Base-by-base conservation (phyloP, 2,888 invertebrate species). In the Lycocerus yunnanus region DNA sequence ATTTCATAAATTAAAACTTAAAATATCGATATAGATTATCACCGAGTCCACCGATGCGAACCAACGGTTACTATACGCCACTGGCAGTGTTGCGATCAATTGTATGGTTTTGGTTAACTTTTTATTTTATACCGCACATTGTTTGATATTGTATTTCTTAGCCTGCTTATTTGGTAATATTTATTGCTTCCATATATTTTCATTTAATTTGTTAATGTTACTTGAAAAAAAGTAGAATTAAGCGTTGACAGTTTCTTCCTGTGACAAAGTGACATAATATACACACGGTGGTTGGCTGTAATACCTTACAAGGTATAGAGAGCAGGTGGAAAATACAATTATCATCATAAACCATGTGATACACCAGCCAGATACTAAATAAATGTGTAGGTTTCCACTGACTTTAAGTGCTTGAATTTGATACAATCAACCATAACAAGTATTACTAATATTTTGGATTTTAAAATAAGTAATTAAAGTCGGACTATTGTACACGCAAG, bases 261-360 rank as follows among this genome's bases (percentile, higher is more conserved):
- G 73, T 65, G 69, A 73, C 69, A 69, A 69, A 27, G 59, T 60
- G 65, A 67, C 66, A 65, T 13, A 15, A n/a, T 58, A 65, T 24
- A 16, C 15, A 58, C 43, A 59, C 24, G 73, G 66, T 73, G 59
- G 72, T 66, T 24, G 66, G 13, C 63, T 20, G 68, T 65, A 66
- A 27, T 65, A 24, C 63, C 21, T 66, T 58, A 58, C 24, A 61
- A 43, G 60, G 69, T 60, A 68, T 59, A 75, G 63, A 68, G 61
- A 70, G 77, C 79, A 79, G 79, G 79, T 79, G 79, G 68, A 76
- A 71, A 58, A 15, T 66, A 74, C 72, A 76, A 72, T 79, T 78
- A 77, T 79, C 75, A 78, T 79, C 74, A 72, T 71, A 79, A 80
- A 80, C 78, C 78, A 78, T 79, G 78, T 75, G 81, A 80, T 80